Percentiles rank a stretch among this genome's conserved stretches.
phyloP scores from a whole-genome alignment of 2,797 vertebrate species.

The Sebastes miniatus region DNA sequence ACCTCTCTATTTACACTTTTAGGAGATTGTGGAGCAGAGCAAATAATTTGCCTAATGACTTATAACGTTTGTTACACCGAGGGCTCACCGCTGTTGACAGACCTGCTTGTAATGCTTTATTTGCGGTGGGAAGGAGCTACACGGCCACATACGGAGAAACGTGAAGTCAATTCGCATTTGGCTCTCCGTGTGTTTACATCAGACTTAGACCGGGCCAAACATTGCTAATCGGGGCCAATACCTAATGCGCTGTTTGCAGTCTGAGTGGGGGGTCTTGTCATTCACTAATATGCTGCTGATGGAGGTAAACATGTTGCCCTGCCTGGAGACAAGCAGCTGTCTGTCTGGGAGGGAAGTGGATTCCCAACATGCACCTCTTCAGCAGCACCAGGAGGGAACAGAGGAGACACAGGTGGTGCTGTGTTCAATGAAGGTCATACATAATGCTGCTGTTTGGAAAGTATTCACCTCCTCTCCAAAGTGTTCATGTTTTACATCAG shows the following conservation, averaged over 20 bases:
- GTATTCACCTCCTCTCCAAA: not conserved
- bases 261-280: conserved; percentile 69
- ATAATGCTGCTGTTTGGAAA: not conserved
- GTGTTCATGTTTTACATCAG: not conserved
- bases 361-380: conserved; percentile 32
- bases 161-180: conserved; percentile 44
- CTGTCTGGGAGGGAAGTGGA: conserved; percentile 63
- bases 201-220: conserved; percentile 55
- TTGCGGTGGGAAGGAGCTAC: conserved; percentile 56
- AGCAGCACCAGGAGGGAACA: not conserved
- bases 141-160: conserved; percentile 54
- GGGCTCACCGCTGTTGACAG: conserved; percentile 31
- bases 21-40: conserved; percentile 53
- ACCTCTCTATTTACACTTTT: conserved; percentile 45
- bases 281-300: conserved; percentile 60
- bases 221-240: conserved; percentile 50
- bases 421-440: not conserved
- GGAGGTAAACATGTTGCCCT: conserved; percentile 48
- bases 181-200: conserved; percentile 59
- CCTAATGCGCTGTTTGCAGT: conserved; percentile 66
- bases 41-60: conserved; percentile 68
- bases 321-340: conserved; percentile 40
- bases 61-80: conserved; percentile 33
- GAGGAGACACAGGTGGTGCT: conserved; percentile 4
- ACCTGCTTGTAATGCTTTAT: conserved; percentile 54